These are phyloP conservation scores for Salmo trutta DNA, from an alignment of 2,797 vertebrate genomes.

Conservation along the genomic window DNA sequence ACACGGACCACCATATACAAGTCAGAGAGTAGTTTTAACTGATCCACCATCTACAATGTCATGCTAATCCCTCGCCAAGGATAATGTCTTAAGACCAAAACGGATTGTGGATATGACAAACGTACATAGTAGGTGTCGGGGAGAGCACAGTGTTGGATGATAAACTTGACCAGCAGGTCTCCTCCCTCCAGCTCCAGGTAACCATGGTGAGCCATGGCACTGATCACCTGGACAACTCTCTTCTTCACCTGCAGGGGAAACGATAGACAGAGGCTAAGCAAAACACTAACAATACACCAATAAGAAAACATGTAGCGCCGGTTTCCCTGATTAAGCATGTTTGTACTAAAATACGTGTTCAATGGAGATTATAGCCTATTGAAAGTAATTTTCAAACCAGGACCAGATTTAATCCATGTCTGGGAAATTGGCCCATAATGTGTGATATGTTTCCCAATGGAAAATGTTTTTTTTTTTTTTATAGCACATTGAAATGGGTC, in stretches of 20 bases:
- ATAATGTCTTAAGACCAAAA: too few relatives aligned
- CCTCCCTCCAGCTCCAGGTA: conserved; percentile 92
- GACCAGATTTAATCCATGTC: too few relatives aligned
- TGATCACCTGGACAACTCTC: conserved; percentile 89
- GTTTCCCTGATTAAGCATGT: neutral
- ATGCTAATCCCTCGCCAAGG: neutral
- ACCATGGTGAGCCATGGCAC: conserved; percentile 94
- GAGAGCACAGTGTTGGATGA: conserved; percentile 89
- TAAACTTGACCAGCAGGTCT: conserved; percentile 83
- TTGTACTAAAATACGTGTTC: neutral
- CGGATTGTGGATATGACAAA: neutral
- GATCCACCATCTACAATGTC: neutral
- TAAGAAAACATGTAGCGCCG: accelerated
- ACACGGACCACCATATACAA: neutral
- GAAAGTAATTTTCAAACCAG: too few relatives aligned
- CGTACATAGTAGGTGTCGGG: conserved; percentile 70
- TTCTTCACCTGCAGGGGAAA: conserved; percentile 82
- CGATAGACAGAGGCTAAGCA: neutral
- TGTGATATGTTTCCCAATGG: neutral
- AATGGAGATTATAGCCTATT: neutral
- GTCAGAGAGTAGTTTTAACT: too few relatives aligned
- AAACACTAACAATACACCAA: neutral
- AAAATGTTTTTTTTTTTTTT: too few relatives aligned
- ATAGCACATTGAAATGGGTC: too few relatives aligned
- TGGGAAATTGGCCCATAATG: neutral